Base-by-base conservation (phyloP, 2,113 vertebrate genomes). In the Hemibagrus wyckioides region DNA sequence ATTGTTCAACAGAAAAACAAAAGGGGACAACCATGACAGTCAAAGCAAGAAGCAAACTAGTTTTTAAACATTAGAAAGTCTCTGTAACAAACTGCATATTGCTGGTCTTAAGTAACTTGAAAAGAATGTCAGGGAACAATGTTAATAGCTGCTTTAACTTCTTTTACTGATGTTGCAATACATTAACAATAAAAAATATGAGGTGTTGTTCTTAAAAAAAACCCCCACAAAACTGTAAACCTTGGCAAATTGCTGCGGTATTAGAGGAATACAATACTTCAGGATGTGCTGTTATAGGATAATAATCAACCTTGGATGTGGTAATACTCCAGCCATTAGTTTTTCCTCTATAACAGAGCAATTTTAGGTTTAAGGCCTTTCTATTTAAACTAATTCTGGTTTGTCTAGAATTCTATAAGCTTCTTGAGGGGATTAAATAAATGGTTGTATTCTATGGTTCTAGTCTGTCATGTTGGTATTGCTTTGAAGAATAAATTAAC, bases 351-450 rank as follows among this genome's bases (percentile, higher is more conserved):
- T 73, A 73, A 23, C 36, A 21, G 36, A 73, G 36, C 7, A 8
- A 73, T 73, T 36, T 69, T 36, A 69, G 30, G 30, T 69, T 69
- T 33, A 69, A 73, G 69, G 69, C 65, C 30, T 69, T 73, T 71
- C 67, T 39, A 21, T 21, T 71, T 39, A 73, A 73, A 41, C 36
- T 39, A 41, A 73, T 41, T 73, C 33, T 23, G 21, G 17, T 73
- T 73, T 71, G 33, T 41, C 36, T 41, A 41, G 36, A 39, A 23
- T 73, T 41, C 36, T 23, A 25, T 41, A 39, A 80, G 1, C 21
- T 50, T 67, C 6, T 30, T 44, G 6, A 83, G n/a, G 6, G 6
- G 3, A 52, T 17, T 48, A 14, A 39, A 44, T 30, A 69, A 30
- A 9, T 8, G 23, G 36, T 67, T 30, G 28, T n/a, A 65, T 65